Evolutionary conservation across 2,888 invertebrate species (phyloP), one percentile per base, ranked within the genome.

Genomic region (Hermodice carunculata): DNA sequence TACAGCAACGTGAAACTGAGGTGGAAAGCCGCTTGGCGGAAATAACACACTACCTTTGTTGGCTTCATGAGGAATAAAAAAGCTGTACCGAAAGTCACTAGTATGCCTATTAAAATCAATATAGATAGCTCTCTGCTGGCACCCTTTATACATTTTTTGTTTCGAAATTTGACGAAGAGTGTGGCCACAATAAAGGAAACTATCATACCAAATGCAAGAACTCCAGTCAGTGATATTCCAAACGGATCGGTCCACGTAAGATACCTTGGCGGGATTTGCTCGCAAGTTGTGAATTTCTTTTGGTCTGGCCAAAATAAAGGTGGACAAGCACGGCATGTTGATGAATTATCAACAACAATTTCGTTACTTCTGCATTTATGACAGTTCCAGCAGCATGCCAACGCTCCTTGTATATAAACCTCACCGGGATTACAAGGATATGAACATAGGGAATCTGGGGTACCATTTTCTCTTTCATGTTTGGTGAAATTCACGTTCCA

Each of bases 351-450:
- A 14, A 53, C 57, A 17, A 67, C 43, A n/a, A 43, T 14, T 34
- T 73, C 67, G 37, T 73, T 70, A 17, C 40, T 51, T 3, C 67
- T 43, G 43, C 73, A 73, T 28, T 14, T 14, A 4, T 34, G n/a
- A 46, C 73, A 73, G 3, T 70, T 60, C 71, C 71, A 73, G 43
- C 64, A 67, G 53, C 67, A 64, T 2, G 34, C 24, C 34, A 59
- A 22, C 5, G 61, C 66, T 29, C 26, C 34, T 17, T 32, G 49
- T 8, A 54, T 53, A n/a, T 32, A 32, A 34, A 64, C 63, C 51
- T 72, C 61, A 14, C 58, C 58, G 11, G 22, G 4, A 14, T 29
- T 22, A 51, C 72, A 72, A 1, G 70, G 70, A 31, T 59, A 48
- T 46, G 64, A 61, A 54, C 72, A 72, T 19, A 68, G 64, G 1